Base-by-base conservation (phyloP, 2,797 vertebrate species). In the Helostoma temminkii region DNA sequence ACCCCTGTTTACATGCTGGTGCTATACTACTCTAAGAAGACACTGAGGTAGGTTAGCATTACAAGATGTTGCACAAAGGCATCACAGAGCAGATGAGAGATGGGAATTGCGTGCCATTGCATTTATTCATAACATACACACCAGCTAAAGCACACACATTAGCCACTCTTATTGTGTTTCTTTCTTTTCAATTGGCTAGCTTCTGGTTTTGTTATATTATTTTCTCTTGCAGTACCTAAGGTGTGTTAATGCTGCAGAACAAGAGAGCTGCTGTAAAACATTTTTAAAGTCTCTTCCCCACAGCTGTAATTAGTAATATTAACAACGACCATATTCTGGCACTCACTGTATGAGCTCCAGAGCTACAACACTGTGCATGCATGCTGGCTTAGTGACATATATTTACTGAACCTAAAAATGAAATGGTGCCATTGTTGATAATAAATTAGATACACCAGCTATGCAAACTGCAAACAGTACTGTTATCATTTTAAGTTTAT, bases 1-100 rank as follows among this genome's bases (percentile, higher is more conserved):
- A 87, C 78, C 74, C 63, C 28, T 57, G 69, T 74, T 78, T 75
- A 71, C 76, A 62, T 42, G 65, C 18, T 36, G 9, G 54, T 74
- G 28, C 75, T 25, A 24, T 50, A 45, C 60, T 36, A 8, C 50
- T 72, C 47, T 28, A 41, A 61, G 57, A 30, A 64, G 56, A 60
- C 30, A 34, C 56, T 28, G 49, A 66, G 41, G 36, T 34, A 50
- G 48, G 48, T 16, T 53, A 56, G 32, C 19, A 65, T 76, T 66
- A 82, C 78, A 71, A 50, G 71, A 78, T 80, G 74, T n/a, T 45
- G 24, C 45, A 66, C 37, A 42, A 49, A 50, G n/a, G 39, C 24
- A 48, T 60, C 19, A 39, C 5, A 12, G 4, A 47, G 41, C 43
- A 43, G 14, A 58, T 4, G 10, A 22, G 28, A 58, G 30, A 56